Evolutionary conservation across 1,140 invertebrate genomes (phyloP).

Genomic region (Zelostemma sp.): DNA sequence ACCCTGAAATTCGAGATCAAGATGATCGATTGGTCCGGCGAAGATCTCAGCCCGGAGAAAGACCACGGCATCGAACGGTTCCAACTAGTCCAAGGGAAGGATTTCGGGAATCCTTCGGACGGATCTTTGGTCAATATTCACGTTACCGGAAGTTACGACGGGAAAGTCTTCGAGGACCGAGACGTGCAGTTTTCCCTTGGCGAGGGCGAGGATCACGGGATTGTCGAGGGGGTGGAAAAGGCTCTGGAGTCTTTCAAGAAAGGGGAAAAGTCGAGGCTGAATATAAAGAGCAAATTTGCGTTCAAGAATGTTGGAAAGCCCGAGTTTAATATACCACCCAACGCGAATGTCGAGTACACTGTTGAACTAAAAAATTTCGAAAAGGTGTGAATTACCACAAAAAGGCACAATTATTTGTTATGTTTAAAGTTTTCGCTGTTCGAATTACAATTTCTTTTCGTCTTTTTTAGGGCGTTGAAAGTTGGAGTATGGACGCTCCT

Average conservation of each 20-base stretch:
- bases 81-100: slow-evolving; percentile 78
- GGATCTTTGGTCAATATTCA: slow-evolving; percentile 84
- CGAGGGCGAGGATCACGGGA: slow-evolving; percentile 81
- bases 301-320: slow-evolving; percentile 82
- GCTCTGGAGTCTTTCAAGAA: slow-evolving; percentile 87
- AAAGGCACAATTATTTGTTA: background rate
- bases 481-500: slow-evolving; percentile 83
- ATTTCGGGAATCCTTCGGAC: slow-evolving; percentile 81
- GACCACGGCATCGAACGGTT: slow-evolving; percentile 86
- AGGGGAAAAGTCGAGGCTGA: slow-evolving; percentile 83
- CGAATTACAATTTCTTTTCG: too few species aligned
- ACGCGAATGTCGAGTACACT: slow-evolving; percentile 85
- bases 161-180: slow-evolving; percentile 80
- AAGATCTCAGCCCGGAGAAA: slow-evolving; percentile 88
- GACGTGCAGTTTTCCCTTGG: slow-evolving; percentile 89
- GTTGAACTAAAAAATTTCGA: slow-evolving; percentile 88
- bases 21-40: slow-evolving; percentile 85
- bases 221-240: slow-evolving; percentile 88
- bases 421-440: too few species aligned
- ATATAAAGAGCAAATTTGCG: slow-evolving; percentile 84
- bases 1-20: slow-evolving; percentile 95
- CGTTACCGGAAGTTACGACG: slow-evolving; percentile 80
- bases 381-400: slow-evolving; percentile 72
- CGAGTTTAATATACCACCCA: slow-evolving; percentile 82
- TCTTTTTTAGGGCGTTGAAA: slow-evolving; percentile 74